These are phyloP conservation scores for Metopia argyrocephala DNA, from an alignment of 2,888 invertebrate genomes.

Conservation along the genomic window DNA sequence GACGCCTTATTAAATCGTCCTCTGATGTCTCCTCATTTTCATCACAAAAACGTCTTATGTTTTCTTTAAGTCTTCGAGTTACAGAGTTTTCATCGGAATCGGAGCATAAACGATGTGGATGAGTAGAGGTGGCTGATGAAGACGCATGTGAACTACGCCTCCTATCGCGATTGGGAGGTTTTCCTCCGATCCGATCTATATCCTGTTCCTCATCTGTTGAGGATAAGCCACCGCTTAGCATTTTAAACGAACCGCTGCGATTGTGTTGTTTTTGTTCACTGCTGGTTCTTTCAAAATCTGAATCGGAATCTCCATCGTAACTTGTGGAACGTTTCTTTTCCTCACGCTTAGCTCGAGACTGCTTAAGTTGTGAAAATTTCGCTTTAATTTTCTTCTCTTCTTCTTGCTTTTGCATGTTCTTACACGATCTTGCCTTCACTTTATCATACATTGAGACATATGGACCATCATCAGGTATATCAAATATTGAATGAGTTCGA, in stretches of 20 bases:
- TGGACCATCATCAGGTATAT: constrained; percentile 89
- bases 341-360: constrained; percentile 91
- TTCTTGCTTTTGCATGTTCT: constrained; percentile 94
- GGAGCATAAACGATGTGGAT: constrained; percentile 72
- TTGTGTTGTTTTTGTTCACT: constrained; percentile 65
- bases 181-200: constrained; percentile 22
- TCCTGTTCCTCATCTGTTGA: constrained; percentile 79
- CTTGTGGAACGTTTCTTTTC: constrained; percentile 93
- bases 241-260: constrained; percentile 70
- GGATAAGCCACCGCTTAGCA: constrained; percentile 64
- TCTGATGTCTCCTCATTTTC: constrained; percentile 78
- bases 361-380: constrained; percentile 92
- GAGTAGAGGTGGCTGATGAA: constrained; percentile 61
- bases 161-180: constrained; percentile 70
- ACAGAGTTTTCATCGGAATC: constrained; percentile 80
- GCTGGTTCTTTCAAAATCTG: constrained; percentile 79
- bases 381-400: constrained; percentile 94
- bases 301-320: constrained; percentile 92
- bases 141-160: constrained; percentile 66
- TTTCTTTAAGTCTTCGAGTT: constrained; percentile 77
- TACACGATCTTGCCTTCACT: constrained; percentile 94
- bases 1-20: constrained; percentile 73
- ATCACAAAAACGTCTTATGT: constrained; percentile 79
- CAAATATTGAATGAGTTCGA: constrained; percentile 94
- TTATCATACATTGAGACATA: constrained; percentile 99